Conservation (phyloP, 2,797 vertebrate genomes). For the Coregonus sp. region DNA sequence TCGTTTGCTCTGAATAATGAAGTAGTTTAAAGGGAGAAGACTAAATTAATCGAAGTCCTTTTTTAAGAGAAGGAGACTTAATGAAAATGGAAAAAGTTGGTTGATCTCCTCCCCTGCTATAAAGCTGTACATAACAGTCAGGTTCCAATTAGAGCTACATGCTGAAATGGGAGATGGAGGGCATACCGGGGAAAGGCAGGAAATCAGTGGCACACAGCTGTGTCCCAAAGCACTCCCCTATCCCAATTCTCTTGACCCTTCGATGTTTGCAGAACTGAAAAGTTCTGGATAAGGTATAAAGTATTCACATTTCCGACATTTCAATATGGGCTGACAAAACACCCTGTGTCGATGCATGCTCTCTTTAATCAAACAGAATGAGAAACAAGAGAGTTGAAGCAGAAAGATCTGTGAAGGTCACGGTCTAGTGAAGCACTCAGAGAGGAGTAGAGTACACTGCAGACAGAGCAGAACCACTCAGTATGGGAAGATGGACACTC, state of each 20-base stretch:
- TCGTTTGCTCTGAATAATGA: conserved; percentile 51
- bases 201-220: background rate
- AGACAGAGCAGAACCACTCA: conserved; percentile 30
- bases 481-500: conserved; percentile 35
- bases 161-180: background rate
- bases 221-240: background rate
- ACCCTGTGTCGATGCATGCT: background rate
- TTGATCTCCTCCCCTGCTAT: conserved; percentile 23
- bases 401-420: conserved; percentile 2
- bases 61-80: background rate
- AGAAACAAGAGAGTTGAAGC: conserved; percentile 17
- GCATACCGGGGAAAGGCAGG: background rate
- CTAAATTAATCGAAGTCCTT: background rate
- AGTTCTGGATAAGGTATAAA: background rate
- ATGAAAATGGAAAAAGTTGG: conserved; percentile 37
- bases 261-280: background rate
- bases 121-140: background rate
- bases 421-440: conserved; percentile 53
- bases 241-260: background rate
- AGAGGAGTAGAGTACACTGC: conserved; percentile 9
- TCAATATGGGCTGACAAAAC: background rate
- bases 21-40: conserved; percentile 51
- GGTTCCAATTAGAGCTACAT: background rate
- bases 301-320: background rate
- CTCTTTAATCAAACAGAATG: background rate